phyloP scores from a whole-genome alignment of 1,140 invertebrate species.

The Drosophila grimshawi region DNA sequence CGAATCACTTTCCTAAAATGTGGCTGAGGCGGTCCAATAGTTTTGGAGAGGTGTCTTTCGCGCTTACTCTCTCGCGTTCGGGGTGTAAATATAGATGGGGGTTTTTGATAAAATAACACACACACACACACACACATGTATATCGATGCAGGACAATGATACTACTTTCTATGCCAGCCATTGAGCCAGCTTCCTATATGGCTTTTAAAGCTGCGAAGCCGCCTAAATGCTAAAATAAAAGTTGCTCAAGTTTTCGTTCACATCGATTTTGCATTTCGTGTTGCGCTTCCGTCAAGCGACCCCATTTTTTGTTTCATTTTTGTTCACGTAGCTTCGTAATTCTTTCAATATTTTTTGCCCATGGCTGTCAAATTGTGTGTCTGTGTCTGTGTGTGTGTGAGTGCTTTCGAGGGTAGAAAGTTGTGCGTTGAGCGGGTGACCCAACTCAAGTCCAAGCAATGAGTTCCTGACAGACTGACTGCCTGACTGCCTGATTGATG shows the following conservation, averaged over 20 bases:
- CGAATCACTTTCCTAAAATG: too few relatives aligned
- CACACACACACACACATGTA: constrained; percentile 11
- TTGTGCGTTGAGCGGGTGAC: constrained; percentile 9
- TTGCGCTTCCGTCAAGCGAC: constrained; percentile 16
- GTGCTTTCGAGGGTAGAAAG: background rate
- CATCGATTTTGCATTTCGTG: constrained; percentile 73
- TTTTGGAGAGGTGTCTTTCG: too few relatives aligned
- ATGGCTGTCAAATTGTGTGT: constrained; percentile 50
- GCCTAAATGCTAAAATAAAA: constrained; percentile 33
- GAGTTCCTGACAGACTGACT: constrained; percentile 33
- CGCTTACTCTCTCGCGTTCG: too few relatives aligned
- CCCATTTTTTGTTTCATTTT: constrained; percentile 25
- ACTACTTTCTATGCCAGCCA: constrained; percentile 29
- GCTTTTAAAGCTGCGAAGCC: constrained; percentile 59
- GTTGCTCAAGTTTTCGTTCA: constrained; percentile 40
- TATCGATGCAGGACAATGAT: constrained; percentile 1
- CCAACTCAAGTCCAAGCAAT: constrained; percentile 30
- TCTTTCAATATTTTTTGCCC: constrained; percentile 44
- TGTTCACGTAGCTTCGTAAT: constrained; percentile 27
- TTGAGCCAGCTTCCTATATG: constrained; percentile 27
- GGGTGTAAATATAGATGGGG: too few relatives aligned
- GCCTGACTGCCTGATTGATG: constrained; percentile 57
- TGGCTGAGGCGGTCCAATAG: too few relatives aligned
- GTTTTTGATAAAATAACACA: too few relatives aligned
- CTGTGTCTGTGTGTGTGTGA: constrained; percentile 7